Conservation (phyloP, 1,140 invertebrate genomes). For the Steinernema khuongi region DNA sequence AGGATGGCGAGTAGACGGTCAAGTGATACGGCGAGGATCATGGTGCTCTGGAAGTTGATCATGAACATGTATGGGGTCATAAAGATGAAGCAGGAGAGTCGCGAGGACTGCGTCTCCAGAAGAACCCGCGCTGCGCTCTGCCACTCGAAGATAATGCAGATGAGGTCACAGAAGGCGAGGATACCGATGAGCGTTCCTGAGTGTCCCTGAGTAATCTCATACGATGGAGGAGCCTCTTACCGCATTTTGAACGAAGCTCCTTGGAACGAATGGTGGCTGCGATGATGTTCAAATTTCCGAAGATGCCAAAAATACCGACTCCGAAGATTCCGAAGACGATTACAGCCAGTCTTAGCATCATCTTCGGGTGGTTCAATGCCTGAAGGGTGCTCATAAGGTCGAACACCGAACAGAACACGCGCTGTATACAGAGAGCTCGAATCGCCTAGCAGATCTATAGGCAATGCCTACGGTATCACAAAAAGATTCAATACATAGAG, state of each 20-base stretch:
- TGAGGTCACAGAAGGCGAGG: conserved; percentile 3
- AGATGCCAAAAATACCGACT: neutral
- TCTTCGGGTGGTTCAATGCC: too few relatives aligned
- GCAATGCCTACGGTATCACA: too few relatives aligned
- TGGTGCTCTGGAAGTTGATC: neutral
- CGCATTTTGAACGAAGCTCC: neutral
- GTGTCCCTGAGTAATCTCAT: too few relatives aligned
- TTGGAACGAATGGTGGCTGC: neutral
- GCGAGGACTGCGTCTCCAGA: neutral
- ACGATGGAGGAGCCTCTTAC: neutral
- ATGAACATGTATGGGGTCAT: conserved; percentile 5
- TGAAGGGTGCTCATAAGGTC: too few relatives aligned
- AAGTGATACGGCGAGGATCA: neutral
- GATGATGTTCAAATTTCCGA: neutral
- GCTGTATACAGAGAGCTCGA: too few relatives aligned
- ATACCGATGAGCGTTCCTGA: neutral
- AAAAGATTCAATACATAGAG: too few relatives aligned
- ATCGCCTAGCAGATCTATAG: too few relatives aligned
- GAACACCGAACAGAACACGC: too few relatives aligned
- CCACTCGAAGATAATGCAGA: neutral
- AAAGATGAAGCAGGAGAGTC: neutral
- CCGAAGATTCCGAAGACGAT: neutral
- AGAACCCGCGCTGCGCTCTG: neutral
- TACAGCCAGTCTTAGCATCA: neutral
- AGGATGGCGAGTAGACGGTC: neutral